Conservation (phyloP, 2,113 vertebrate species). For the Stigmatopora nigra region DNA sequence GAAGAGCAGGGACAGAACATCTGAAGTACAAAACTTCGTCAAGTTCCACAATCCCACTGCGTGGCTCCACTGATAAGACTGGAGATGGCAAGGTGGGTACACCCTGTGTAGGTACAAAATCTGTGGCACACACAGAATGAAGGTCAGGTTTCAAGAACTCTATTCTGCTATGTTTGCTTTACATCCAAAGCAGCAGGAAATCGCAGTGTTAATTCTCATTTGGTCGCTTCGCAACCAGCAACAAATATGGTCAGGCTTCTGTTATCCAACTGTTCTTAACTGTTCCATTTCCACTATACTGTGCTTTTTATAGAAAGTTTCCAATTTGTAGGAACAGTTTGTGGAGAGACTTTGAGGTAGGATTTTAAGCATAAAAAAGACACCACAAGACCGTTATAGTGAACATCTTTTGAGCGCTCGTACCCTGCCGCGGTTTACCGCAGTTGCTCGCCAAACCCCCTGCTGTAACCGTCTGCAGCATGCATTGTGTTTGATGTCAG, state of each 20-base stretch:
- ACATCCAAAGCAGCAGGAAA: background rate
- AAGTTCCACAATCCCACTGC: conserved; percentile 31
- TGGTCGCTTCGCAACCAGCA: background rate
- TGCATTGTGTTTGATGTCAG: conserved; percentile 29
- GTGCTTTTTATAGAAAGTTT: background rate
- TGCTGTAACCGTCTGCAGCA: conserved; percentile 22
- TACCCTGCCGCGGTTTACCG: background rate
- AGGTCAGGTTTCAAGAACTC: background rate
- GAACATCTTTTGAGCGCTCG: background rate
- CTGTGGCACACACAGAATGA: conserved; percentile 6
- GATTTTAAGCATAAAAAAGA: background rate
- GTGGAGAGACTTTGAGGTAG: background rate
- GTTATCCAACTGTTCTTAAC: background rate
- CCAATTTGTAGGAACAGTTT: background rate
- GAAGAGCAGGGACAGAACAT: conserved; percentile 34
- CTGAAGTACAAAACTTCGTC: conserved; percentile 47
- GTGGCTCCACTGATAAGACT: conserved; percentile 45
- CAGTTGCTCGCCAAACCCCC: background rate
- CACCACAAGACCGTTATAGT: background rate
- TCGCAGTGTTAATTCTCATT: background rate
- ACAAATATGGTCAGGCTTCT: background rate
- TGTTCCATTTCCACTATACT: too few species aligned
- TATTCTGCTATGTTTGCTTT: background rate
- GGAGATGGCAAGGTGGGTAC: conserved; percentile 29
- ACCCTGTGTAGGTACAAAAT: background rate